Evolutionary conservation across 1,140 invertebrate species (phyloP), one percentile per base, ranked within the genome.

Genomic region (Caenorhabditis briggsae): DNA sequence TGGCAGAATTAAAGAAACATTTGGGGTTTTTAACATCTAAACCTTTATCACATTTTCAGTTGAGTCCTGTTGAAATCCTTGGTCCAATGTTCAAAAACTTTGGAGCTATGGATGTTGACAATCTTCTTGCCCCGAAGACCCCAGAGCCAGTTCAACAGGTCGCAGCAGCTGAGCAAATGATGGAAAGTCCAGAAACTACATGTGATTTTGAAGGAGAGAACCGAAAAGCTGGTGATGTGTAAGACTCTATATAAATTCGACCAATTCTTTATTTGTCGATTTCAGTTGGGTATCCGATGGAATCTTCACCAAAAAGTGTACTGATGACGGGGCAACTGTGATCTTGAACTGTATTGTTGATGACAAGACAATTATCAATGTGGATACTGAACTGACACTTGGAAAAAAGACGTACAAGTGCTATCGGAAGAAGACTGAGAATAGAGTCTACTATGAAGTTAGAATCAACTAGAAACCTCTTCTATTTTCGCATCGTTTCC

Each of bases 241-340:
- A 70, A 78, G 87, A 41, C 0, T 41, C 5, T 41, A 12, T 43
- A 11, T 6, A 53, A 82, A 25, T n/a, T 1, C 48, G n/a, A 18
- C 46, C 2, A 6, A 43, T 33, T 41, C 8, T 18, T 23, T 20
- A 46, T 48, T 23, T 58, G 7, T 18, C 23, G 23, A 25, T 50
- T 86, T 56, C 82, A 88, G 87, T 11, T 88, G 87, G 87, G 88
- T 88, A 18, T 85, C 84, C 25, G 87, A 88, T n/a, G 74, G 78
- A 46, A 88, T 88, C 23, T 88, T 88, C 78, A 86, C 85, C 5
- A 88, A 88, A 41, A 88, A 88, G 50, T 88, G 87, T 50, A 86
- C 87, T n/a, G 74, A 78, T 11, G 82, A 86, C 16, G 87, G 87
- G 6, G 84, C 84, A 12, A 85, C 88, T 5, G 65, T 86, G 7